Evolutionary conservation across 2,888 invertebrate genomes (phyloP).

Genomic region (Xylocampa areola): DNA sequence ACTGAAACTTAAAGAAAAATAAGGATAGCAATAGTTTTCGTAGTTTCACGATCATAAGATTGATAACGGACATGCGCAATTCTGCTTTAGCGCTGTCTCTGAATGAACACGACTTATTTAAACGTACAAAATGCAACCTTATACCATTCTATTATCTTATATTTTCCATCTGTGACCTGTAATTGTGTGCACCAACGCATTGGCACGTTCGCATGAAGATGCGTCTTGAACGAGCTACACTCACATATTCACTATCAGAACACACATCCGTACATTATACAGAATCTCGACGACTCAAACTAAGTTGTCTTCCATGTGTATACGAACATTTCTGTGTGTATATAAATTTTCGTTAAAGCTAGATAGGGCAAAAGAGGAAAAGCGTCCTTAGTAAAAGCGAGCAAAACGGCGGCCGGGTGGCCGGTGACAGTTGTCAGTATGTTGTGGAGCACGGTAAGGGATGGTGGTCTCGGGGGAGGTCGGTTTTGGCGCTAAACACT

Average conservation of each 20-base stretch:
- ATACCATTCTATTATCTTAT: constrained; percentile 63
- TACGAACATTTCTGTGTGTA: constrained; percentile 75
- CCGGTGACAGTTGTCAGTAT: constrained; percentile 84
- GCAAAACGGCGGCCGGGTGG: constrained; percentile 78
- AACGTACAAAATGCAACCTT: constrained; percentile 69
- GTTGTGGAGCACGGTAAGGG: constrained; percentile 77
- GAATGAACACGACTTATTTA: constrained; percentile 69
- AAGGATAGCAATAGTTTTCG: constrained; percentile 85
- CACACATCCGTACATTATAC: constrained; percentile 61
- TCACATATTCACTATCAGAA: constrained; percentile 64
- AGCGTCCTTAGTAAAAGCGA: constrained; percentile 80
- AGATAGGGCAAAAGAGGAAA: constrained; percentile 86
- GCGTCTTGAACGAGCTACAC: constrained; percentile 70
- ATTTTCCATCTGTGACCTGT: constrained; percentile 60
- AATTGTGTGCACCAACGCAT: constrained; percentile 80
- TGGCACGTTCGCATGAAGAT: constrained; percentile 72
- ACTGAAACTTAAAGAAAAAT: constrained; percentile 77
- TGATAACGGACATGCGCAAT: constrained; percentile 86
- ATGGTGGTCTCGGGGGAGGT: constrained; percentile 78
- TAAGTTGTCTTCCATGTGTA: constrained; percentile 79
- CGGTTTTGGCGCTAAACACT: constrained; percentile 75
- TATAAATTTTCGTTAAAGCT: constrained; percentile 83
- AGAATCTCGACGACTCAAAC: constrained; percentile 62
- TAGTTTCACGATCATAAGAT: constrained; percentile 78
- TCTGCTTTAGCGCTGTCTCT: constrained; percentile 65